Conservation (phyloP, 2,113 vertebrate species). For the Fulica atra region DNA sequence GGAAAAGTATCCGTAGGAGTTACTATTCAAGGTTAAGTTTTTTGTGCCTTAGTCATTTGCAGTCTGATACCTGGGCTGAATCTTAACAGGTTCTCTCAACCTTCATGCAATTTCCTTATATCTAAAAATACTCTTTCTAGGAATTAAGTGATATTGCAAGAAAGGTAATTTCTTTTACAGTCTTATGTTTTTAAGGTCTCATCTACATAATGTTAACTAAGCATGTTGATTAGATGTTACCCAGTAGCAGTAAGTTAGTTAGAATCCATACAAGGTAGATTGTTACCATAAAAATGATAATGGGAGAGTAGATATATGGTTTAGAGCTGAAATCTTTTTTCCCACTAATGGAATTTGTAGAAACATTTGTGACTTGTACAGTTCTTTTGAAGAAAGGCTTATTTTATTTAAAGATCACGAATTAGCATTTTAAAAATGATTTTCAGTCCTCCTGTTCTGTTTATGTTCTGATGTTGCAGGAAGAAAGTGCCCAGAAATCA, state of each 20-base stretch:
- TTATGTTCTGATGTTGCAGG: not conserved
- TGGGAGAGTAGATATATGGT: accelerated
- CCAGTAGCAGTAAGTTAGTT: not conserved
- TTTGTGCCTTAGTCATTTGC: not conserved
- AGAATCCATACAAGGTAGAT: not conserved
- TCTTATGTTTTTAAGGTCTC: not conserved
- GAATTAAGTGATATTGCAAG: not conserved
- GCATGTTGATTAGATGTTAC: not conserved
- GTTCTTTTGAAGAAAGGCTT: not conserved
- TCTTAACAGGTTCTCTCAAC: not conserved
- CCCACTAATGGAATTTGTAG: not conserved
- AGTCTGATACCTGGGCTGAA: not conserved
- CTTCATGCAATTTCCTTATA: not conserved
- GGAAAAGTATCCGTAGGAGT: not conserved
- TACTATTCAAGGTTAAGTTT: not conserved
- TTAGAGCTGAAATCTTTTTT: not conserved
- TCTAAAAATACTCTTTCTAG: not conserved
- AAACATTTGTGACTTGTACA: not conserved
- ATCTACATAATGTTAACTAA: accelerated
- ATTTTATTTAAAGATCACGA: not conserved
- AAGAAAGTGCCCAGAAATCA: not conserved
- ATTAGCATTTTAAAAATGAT: not conserved
- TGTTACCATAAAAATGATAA: no score
- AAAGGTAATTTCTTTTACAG: not conserved
- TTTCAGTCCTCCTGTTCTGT: not conserved